Base-by-base conservation (phyloP, 2,113 vertebrate genomes). In the Sterrhoptilus dennistouni region DNA sequence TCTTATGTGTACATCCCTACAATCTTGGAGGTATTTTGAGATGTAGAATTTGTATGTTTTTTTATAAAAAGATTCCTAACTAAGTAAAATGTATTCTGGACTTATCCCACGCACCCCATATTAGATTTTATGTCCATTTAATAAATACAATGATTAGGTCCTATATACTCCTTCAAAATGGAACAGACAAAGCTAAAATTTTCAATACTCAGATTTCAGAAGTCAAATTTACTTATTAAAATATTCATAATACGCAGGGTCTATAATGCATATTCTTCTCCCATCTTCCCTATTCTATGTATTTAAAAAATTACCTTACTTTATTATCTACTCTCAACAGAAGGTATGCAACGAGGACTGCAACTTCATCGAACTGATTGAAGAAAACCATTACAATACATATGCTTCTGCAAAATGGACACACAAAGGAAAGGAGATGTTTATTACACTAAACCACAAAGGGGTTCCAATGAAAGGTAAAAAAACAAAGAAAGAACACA, bases 371-470 rank as follows among this genome's bases (percentile, higher is more conserved):
- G 99, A 99, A 97, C 97, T 99, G 92, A 99, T 99, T 97, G 98
- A 99, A 98, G 99, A 99, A 98, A 99, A 99, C 93, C 99, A 99
- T 96, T 99, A 99, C 86, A 99, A 99, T 23, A 99, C 99, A 5
- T 99, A 99, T 21, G 98, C 99, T 88, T 99, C 99, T 69, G 98
- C 98, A 96, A 99, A 98, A 97, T 99, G 99, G 99, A 99, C 98
- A 97, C 98, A 98, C 97, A 98, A 98, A 61, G 98, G 98, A 93
- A 99, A 98, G 95, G 98, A 99, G 94, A 99, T 99, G 99, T 99
- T 99, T 98, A 98, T 99, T 91, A 98, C 99, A 38, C 97, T 99
- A 97, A 99, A 98, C 54, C 99, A 99, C 94, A 99, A 99, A 92
- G 99, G 99, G 33, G 93, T 97, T 75, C 98, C 99, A 5, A 98